Conservation (phyloP, 2,113 vertebrate species). For the Mionectes macconnelli region DNA sequence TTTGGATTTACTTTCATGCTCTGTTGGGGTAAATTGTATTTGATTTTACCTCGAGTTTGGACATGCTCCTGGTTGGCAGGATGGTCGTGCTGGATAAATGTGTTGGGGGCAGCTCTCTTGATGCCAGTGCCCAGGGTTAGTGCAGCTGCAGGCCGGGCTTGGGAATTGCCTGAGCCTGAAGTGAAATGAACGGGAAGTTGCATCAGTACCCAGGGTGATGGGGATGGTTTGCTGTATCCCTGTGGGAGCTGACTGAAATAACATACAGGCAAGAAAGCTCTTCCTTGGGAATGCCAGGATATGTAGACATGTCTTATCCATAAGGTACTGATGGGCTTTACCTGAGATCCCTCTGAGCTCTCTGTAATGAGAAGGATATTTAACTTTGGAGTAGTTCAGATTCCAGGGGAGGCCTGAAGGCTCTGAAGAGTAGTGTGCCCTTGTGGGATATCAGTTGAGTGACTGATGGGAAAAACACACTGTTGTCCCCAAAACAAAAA, state of each 20-base stretch:
- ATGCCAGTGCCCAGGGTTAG: not conserved
- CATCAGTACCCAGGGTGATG: not conserved
- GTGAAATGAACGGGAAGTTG: not conserved
- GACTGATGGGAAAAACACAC: not conserved
- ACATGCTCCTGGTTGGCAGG: not conserved
- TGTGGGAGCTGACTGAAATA: not conserved
- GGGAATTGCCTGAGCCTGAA: not conserved
- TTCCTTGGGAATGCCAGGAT: not conserved
- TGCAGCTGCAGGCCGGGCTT: not conserved
- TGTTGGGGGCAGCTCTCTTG: not conserved
- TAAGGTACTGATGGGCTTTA: not conserved
- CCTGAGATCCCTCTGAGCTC: not conserved
- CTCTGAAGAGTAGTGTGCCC: not conserved
- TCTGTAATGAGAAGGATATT: not conserved
- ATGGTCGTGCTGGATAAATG: not conserved
- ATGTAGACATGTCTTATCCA: fast-evolving
- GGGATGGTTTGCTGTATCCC: not conserved
- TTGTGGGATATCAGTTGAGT: not conserved
- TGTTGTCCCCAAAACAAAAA: not conserved
- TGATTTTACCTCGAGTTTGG: not conserved
- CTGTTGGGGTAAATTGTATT: not conserved
- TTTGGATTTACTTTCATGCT: not conserved
- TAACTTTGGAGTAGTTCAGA: not conserved
- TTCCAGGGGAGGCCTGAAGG: not conserved
- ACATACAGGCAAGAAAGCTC: fast-evolving